Conservation (phyloP, 2,113 vertebrate genomes). For the Oxyruncus cristatus region DNA sequence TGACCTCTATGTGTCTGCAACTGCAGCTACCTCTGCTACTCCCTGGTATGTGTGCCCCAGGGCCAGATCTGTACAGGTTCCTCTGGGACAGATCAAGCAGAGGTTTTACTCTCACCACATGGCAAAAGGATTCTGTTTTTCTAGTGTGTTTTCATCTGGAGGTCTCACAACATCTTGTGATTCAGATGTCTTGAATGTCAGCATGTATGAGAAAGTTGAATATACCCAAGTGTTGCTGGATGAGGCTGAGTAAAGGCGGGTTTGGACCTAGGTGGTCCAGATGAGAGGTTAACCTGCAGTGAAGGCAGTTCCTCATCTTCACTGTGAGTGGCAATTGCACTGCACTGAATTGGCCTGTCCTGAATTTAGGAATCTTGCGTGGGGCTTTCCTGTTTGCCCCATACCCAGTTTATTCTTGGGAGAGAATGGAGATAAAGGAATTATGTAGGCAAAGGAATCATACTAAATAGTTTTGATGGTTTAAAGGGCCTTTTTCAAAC, state of each 20-base stretch:
- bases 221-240: neutral
- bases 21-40: neutral
- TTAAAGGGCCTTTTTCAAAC: fast-evolving
- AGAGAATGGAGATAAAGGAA: neutral
- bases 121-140: neutral
- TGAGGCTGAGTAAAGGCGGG: neutral
- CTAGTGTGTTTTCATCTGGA: neutral
- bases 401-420: neutral
- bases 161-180: neutral
- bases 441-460: neutral
- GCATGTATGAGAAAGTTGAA: neutral
- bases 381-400: neutral
- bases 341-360: neutral
- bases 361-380: neutral
- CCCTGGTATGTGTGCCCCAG: fast-evolving
- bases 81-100: neutral
- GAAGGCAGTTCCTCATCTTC: neutral
- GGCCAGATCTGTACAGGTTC: neutral
- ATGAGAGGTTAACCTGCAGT: neutral
- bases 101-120: neutral
- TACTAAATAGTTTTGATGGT: neutral
- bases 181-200: neutral
- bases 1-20: neutral
- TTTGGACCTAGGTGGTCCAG: neutral
- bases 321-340: fast-evolving